These are phyloP conservation scores for Chinchilla lanigera DNA, from an alignment of 2,113 vertebrate genomes.

Conservation along the genomic window DNA sequence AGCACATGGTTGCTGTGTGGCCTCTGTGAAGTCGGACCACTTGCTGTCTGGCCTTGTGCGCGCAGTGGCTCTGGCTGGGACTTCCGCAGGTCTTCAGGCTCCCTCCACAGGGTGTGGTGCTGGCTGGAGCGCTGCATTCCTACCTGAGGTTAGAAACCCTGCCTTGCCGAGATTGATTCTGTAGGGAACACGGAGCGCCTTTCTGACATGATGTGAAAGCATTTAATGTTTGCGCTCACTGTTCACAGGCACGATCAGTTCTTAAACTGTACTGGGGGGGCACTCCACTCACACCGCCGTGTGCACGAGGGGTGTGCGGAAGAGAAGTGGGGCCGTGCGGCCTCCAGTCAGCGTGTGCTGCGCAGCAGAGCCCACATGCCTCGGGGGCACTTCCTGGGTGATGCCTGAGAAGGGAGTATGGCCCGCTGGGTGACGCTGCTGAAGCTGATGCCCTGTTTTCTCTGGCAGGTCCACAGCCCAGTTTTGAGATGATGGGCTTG, in stretches of 20 bases:
- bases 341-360: fast-evolving
- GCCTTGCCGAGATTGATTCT: not conserved
- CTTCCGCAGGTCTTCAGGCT: fast-evolving
- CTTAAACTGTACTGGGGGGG: not conserved
- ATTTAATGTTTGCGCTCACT: not conserved
- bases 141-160: not conserved
- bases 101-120: not conserved
- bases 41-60: not conserved
- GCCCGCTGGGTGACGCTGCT: fast-evolving
- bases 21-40: not conserved
- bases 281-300: not conserved
- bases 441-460: not conserved
- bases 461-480: constrained; percentile 73
- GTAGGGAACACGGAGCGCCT: not conserved
- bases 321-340: not conserved
- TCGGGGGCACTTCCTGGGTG: fast-evolving
- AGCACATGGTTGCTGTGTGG: not conserved
- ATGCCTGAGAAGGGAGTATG: fast-evolving
- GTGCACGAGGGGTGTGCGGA: not conserved
- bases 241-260: not conserved
- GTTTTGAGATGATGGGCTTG: constrained; percentile 90
- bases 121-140: not conserved
- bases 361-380: fast-evolving
- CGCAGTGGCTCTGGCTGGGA: not conserved
- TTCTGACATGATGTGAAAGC: not conserved